Evolutionary conservation across 2,797 vertebrate species (phyloP), one percentile per base, ranked within the genome.

Genomic region (Cercopithecus diana): DNA sequence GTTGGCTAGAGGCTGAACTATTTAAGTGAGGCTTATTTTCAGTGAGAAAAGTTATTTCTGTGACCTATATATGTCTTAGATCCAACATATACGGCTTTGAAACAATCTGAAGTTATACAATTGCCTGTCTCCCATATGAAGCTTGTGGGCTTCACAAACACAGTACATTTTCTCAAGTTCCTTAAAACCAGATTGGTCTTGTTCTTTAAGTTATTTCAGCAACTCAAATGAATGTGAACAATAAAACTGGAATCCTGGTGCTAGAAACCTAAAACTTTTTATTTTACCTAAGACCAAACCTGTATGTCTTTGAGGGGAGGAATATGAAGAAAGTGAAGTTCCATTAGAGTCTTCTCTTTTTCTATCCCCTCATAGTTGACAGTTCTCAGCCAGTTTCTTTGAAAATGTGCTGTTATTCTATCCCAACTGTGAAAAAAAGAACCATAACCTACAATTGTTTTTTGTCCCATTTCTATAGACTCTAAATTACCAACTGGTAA

Each of bases 151-250:
- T 85, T 96, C 50, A 92, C 10, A 77, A 92, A 64, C 52, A 73
- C 19, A 83, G 89, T 87, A 81, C 64, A 77, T 97, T 96, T 88
- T 93, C 13, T 95, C 57, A 73, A 57, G 10, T 90, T 79, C 24
- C 57, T 58, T 55, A 81, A 96, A 93, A 88, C 39, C 43, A 95
- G 84, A 92, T 58, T 55, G 17, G 11, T 89, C 17, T 70, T 88
- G 84, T 93, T 80, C 41, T 77, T 95, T 90, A 91, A 82, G 43
- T 88, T 90, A 88, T 14, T 33, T 6, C 41, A 73, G 41, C n/a
- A 95, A 73, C 10, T 41, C 57, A 82, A 93, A 72, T 58, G 45
- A 86, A 94, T 45, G 13, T 88, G 45, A 94, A 72, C 30, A 83
- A 84, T 64, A 15, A 96, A 86, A 86, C 28, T 90, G 48, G 81